Evolutionary conservation across 2,797 vertebrate species (phyloP).

Genomic region (Bovichtus diacanthus): DNA sequence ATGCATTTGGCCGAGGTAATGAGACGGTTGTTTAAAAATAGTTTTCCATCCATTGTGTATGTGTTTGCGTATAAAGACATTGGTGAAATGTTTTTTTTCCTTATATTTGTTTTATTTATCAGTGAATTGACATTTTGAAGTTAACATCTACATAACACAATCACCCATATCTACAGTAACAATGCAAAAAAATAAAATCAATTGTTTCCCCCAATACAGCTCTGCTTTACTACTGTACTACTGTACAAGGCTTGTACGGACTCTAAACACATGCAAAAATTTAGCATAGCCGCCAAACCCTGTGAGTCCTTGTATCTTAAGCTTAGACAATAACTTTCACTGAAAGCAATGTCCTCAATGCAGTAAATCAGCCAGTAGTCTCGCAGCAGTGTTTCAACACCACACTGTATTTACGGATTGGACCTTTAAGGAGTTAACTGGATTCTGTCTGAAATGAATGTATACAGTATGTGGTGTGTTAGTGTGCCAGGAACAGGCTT

Average conservation of each 20-base stretch:
- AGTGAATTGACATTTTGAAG: neutral
- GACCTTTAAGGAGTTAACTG: constrained; percentile 66
- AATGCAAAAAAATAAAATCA: neutral
- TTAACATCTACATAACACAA: neutral
- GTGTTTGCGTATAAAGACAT: neutral
- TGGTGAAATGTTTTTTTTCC: too few relatives aligned
- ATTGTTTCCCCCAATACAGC: neutral
- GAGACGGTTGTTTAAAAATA: neutral
- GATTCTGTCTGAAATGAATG: constrained; percentile 58
- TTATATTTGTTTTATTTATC: too few relatives aligned
- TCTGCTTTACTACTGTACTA: neutral
- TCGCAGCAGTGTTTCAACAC: constrained; percentile 47
- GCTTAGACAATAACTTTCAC: constrained; percentile 62
- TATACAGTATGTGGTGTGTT: constrained; percentile 54
- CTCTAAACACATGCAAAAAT: constrained; percentile 49
- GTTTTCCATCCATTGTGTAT: neutral
- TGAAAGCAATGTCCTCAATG: constrained; percentile 48
- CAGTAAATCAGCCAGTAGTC: constrained; percentile 65
- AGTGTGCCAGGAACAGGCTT: constrained; percentile 61
- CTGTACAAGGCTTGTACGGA: neutral
- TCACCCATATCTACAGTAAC: neutral
- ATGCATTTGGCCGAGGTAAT: neutral
- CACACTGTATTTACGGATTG: constrained; percentile 53
- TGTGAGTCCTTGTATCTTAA: constrained; percentile 45
- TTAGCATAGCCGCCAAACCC: constrained; percentile 27